Percentiles rank a stretch among this genome's conserved stretches.
Evolutionary conservation across 2,888 invertebrate genomes (phyloP).

Genomic region (Laothoe populi): DNA sequence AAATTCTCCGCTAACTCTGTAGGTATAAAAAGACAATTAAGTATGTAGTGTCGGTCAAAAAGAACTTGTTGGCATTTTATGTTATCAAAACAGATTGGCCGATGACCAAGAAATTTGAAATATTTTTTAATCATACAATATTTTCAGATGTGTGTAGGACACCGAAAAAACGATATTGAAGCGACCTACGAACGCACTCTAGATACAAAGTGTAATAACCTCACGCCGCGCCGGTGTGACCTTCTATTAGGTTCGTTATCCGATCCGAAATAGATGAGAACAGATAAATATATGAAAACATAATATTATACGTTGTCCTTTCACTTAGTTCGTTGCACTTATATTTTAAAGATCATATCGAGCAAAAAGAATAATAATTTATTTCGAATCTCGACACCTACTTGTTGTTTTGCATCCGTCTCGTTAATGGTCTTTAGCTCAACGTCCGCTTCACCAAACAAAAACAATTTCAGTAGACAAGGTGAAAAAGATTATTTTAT

Average conservation of each 20-base stretch:
- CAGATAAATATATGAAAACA: conserved; percentile 30
- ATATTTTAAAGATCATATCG: neutral
- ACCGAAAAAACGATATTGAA: conserved; percentile 28
- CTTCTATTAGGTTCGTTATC: conserved; percentile 63
- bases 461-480: conserved; percentile 22
- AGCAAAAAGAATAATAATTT: neutral
- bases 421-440: neutral
- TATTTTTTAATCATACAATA: conserved; percentile 25
- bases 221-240: conserved; percentile 54
- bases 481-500: conserved; percentile 26
- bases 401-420: neutral
- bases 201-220: conserved; percentile 72
- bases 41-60: neutral
- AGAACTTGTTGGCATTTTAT: neutral
- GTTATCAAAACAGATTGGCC: conserved; percentile 29
- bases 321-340: conserved; percentile 14
- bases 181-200: conserved; percentile 61
- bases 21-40: neutral
- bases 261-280: conserved; percentile 62
- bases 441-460: neutral
- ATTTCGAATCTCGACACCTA: neutral
- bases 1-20: too few relatives aligned
- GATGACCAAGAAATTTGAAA: conserved; percentile 31
- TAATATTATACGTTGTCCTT: conserved; percentile 35
- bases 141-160: conserved; percentile 11